These are phyloP conservation scores for Agonum fuliginosum DNA, from an alignment of 2,888 invertebrate genomes.

Conservation along the genomic window DNA sequence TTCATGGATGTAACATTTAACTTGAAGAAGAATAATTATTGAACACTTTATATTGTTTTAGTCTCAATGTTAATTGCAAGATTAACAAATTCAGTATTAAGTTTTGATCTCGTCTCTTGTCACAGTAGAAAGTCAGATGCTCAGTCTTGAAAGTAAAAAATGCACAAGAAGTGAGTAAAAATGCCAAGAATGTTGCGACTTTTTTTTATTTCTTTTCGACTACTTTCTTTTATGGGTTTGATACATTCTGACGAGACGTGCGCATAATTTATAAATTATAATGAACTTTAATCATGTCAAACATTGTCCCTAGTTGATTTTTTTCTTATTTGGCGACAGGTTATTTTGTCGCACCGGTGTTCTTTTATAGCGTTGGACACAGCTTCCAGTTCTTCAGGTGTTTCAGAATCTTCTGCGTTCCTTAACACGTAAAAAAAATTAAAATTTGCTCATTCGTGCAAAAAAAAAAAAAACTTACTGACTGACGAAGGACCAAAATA, in stretches of 20 bases:
- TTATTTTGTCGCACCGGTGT: slow-evolving; percentile 66
- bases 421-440: slow-evolving; percentile 64
- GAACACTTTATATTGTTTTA: background rate
- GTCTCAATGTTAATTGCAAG: background rate
- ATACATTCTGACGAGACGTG: slow-evolving; percentile 49
- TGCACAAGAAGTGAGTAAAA: slow-evolving; percentile 41
- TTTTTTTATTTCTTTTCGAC: slow-evolving; percentile 51
- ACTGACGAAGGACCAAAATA: slow-evolving; percentile 68
- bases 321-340: slow-evolving; percentile 23
- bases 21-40: background rate
- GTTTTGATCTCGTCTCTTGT: background rate
- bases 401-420: slow-evolving; percentile 67
- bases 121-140: slow-evolving; percentile 23
- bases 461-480: slow-evolving; percentile 65
- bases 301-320: background rate
- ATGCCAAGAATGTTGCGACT: slow-evolving; percentile 51
- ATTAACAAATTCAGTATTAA: background rate
- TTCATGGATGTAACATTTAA: slow-evolving; percentile 15
- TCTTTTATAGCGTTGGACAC: slow-evolving; percentile 70
- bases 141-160: slow-evolving; percentile 55
- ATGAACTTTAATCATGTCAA: background rate
- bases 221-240: slow-evolving; percentile 56
- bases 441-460: background rate
- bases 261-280: slow-evolving; percentile 6
- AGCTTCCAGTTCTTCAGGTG: slow-evolving; percentile 68